These are phyloP conservation scores for Perognathus longimembris DNA, from an alignment of 2,113 vertebrate species.

Conservation along the genomic window DNA sequence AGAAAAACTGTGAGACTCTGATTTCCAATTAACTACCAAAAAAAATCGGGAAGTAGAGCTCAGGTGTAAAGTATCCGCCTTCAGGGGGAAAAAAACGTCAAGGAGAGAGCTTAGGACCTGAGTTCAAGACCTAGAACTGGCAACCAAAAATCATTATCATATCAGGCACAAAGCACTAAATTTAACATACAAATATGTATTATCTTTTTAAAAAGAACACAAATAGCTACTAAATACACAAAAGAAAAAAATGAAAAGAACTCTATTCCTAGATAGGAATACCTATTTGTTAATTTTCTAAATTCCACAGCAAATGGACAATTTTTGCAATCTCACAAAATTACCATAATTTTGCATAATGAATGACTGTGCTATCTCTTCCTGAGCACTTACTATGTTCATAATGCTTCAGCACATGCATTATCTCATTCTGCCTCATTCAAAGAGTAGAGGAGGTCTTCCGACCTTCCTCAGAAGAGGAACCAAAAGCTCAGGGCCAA, in stretches of 20 bases:
- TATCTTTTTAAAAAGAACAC: background rate
- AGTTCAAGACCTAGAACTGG: too few species aligned
- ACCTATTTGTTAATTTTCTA: background rate
- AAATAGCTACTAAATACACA: constrained; percentile 12
- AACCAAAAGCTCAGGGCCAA: background rate
- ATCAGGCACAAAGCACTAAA: background rate
- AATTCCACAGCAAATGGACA: background rate
- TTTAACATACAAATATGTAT: background rate
- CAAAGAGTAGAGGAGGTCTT: background rate
- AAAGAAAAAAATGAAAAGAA: background rate
- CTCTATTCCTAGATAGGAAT: background rate
- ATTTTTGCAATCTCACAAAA: background rate
- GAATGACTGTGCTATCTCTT: background rate
- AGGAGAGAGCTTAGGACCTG: too few species aligned
- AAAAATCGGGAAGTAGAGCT: too few species aligned
- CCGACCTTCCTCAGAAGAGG: background rate
- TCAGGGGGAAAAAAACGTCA: too few species aligned
- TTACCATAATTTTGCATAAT: background rate
- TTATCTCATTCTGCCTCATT: background rate
- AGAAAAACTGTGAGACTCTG: too few species aligned
- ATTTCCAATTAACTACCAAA: too few species aligned
- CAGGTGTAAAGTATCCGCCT: too few species aligned
- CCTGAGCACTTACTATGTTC: background rate
- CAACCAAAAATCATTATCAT: background rate
- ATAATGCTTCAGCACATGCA: too few species aligned